Base-by-base conservation (phyloP, 2,113 vertebrate genomes). In the Suncus etruscus region DNA sequence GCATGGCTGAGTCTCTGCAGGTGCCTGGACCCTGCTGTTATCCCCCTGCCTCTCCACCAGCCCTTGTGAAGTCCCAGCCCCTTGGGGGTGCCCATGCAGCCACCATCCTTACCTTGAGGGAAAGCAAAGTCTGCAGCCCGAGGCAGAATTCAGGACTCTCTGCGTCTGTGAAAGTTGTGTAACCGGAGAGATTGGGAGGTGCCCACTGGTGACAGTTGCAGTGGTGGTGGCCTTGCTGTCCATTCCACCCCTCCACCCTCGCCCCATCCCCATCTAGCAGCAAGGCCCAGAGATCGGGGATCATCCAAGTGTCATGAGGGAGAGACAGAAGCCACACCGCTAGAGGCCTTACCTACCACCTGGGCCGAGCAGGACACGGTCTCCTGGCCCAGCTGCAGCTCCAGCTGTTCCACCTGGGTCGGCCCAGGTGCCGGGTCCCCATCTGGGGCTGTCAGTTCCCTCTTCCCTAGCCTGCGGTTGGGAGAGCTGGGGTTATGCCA, bases 101-200 rank as follows among this genome's bases (percentile, higher is more conserved):
- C 72, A 20, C 11, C 89, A 87, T 39, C 20, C 98, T 98, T 98
- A 99, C 99, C 98, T 98, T 98, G 78, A 99, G 98, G 96, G 98
- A 98, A 80, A 98, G 93, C 95, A 99, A 97, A 72, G 98, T 99
- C 94, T 99, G 98, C 61, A 99, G 98, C 82, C 99, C 99, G 75
- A 99, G 97, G 94, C 98, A 98, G 91, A 99, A 97, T 78, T 99
- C 99, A 79, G 98, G 97, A 61, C 93, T 96, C 69, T 98, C 98
- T 24, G 98, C 98, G 91, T 99, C 99, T 99, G 96, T 63, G 92
- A 96, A 96, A 73, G 95, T 63, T 92, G 4, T 92, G 80, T 72
- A 90, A 48, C 45, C 39, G 29, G 69, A 95, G 77, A 68, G 10
- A n/a, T 14, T 58, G 45, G 32, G 11, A 25, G 20, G 50, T 4